These are phyloP conservation scores for Aplochiton taeniatus DNA, from an alignment of 2,797 vertebrate species.

Conservation along the genomic window DNA sequence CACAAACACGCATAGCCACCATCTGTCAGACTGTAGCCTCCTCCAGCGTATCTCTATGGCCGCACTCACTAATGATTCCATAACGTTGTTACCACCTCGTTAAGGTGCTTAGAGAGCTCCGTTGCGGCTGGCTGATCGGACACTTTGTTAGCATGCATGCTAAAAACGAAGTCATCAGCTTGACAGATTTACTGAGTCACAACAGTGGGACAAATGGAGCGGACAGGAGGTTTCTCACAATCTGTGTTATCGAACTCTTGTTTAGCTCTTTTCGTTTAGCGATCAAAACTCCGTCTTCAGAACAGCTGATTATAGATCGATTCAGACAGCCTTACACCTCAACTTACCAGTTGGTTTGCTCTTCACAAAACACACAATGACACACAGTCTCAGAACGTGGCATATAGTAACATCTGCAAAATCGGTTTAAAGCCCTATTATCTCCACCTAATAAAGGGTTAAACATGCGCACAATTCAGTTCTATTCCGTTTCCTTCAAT, in stretches of 20 bases:
- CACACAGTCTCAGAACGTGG: no score
- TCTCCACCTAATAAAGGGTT: no score
- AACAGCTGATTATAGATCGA: slow-evolving; percentile 10
- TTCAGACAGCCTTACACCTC: no score
- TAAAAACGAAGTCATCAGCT: slow-evolving; percentile 40
- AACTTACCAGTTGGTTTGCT: no score
- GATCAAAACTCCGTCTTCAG: no score
- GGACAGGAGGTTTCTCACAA: not conserved
- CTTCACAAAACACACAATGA: no score
- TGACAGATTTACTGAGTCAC: slow-evolving; percentile 54
- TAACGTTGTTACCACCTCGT: slow-evolving; percentile 73
- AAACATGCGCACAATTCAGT: no score
- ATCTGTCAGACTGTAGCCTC: slow-evolving; percentile 72
- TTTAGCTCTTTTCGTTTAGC: no score
- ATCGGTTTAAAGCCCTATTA: no score
- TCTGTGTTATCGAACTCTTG: no score
- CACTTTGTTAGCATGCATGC: slow-evolving; percentile 50
- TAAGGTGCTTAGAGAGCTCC: slow-evolving; percentile 53
- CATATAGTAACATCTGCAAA: no score
- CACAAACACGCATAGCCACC: slow-evolving; percentile 54
- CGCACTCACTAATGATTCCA: slow-evolving; percentile 67
- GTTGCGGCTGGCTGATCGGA: slow-evolving; percentile 40
- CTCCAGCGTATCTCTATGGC: slow-evolving; percentile 49
- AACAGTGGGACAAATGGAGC: slow-evolving; percentile 23
- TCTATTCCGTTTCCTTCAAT: no score